Base-by-base conservation (phyloP, 1,140 invertebrate species). In the Mya arenaria region DNA sequence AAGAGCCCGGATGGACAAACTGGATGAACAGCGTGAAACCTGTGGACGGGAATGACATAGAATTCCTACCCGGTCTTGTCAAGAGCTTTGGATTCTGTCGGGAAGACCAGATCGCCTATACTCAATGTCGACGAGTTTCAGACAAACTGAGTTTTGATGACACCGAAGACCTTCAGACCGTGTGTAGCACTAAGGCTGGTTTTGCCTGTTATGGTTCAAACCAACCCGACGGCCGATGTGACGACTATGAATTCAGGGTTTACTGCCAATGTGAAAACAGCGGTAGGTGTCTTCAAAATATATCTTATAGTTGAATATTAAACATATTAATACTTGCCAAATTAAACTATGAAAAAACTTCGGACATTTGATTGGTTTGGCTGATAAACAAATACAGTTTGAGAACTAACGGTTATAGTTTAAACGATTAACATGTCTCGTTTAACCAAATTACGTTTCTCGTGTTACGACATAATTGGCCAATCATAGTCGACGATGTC, bases 1-100 rank as follows among this genome's bases (percentile, higher is more conserved):
- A 90, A 91, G 93, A 84, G 19, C 90, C 93, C 3, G 96, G 96
- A 0, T 97, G 96, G 96, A 95, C 95, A 0, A 89, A 93, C 13
- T 97, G 96, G 96, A 93, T 96, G 60, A 97, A 95, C 92, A 94
- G 94, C 69, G 93, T 71, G 36, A 82, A 44, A 34, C 83, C 86
- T 15, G 39, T 58, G 36, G 48, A 17, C 17, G 85, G 86, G 36
- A 60, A 77, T 17, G 74, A 91, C 86, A 34, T 84, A 6, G 87
- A 88, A 58, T 65, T 63, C 36, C 60, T 89, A 10, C 80, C 63
- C 13, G 78, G 89, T 55, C 65, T 90, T 65, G 83, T 86, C 73
- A 81, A 85, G 68, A 52, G 55, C 13, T 77, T 71, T 37, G 5
- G 30, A 1, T 83, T 84, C 82, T 88, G 85, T 82, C 62, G 55